Percentiles rank a stretch among this genome's conserved stretches.
Conservation (phyloP, 2,797 vertebrate species). For the Bradypus variegatus region DNA sequence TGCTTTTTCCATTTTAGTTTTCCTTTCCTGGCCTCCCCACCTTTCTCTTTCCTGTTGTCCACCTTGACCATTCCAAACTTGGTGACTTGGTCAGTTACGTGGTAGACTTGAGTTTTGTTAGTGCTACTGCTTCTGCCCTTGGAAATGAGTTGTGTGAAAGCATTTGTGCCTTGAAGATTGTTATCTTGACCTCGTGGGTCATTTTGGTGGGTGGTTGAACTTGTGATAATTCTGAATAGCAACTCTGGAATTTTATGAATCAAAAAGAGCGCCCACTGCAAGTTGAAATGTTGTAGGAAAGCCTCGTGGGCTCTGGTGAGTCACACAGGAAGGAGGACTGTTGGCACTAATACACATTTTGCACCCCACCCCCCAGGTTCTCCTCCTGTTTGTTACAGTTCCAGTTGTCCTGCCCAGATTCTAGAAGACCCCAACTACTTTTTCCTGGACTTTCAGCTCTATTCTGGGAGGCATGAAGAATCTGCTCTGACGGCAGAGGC, state of each 20-base stretch:
- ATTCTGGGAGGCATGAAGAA: slow-evolving; percentile 70
- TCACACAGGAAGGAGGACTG: slow-evolving; percentile 1
- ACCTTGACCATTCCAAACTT: background rate
- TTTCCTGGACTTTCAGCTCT: slow-evolving; percentile 71
- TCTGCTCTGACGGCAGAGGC: slow-evolving; percentile 65
- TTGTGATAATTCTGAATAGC: slow-evolving; percentile 30
- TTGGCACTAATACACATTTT: background rate
- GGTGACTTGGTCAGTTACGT: background rate
- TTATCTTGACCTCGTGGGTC: background rate
- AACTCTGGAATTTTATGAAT: slow-evolving; percentile 59
- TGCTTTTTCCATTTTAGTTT: background rate
- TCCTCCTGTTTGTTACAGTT: slow-evolving; percentile 68
- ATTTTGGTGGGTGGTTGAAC: slow-evolving; percentile 38
- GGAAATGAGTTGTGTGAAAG: background rate
- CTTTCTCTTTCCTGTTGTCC: background rate
- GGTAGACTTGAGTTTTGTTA: background rate
- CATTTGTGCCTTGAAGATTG: background rate
- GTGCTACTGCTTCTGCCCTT: background rate
- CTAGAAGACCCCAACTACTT: slow-evolving; percentile 71
- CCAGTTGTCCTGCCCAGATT: slow-evolving; percentile 65
- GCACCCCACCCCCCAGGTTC: slow-evolving; percentile 62
- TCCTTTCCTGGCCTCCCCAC: background rate
- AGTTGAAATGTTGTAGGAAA: background rate
- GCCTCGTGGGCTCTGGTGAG: background rate
- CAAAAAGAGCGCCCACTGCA: background rate